A percentile compares a stretch with the other conserved stretches of the same genome.
Evolutionary conservation across 1,140 invertebrate genomes (phyloP).

Genomic region (Bombus terrestris): DNA sequence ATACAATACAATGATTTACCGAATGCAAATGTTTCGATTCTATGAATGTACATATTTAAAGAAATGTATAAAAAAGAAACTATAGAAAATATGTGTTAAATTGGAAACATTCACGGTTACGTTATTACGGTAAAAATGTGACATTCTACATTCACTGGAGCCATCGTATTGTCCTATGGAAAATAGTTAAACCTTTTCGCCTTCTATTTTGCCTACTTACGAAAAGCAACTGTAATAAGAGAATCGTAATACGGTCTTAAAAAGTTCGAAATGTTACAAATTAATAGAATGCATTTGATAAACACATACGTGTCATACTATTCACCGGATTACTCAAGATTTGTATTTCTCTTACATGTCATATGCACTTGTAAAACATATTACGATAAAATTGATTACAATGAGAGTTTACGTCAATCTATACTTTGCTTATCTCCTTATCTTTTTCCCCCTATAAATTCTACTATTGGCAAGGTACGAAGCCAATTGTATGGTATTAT

Average conservation of each 20-base stretch:
- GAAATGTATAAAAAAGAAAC: too few species aligned
- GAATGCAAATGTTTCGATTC: too few species aligned
- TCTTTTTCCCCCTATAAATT: not conserved
- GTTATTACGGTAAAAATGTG: too few species aligned
- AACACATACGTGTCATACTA: not conserved
- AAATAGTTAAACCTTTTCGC: too few species aligned
- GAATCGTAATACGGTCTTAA: not conserved
- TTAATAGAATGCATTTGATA: not conserved
- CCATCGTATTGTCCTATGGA: too few species aligned
- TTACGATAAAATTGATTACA: not conserved
- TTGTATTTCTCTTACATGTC: not conserved
- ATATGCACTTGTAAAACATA: not conserved
- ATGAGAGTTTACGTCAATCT: not conserved
- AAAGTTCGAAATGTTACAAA: not conserved
- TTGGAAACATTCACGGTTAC: too few species aligned
- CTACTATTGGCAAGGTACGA: not conserved
- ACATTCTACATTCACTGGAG: too few species aligned
- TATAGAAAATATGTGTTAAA: too few species aligned
- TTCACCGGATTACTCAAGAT: not conserved
- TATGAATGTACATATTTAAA: too few species aligned
- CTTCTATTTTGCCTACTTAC: too few species aligned
- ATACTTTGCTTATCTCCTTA: not conserved
- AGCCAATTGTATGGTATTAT: not conserved
- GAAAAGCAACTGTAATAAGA: not conserved
- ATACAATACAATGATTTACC: too few species aligned